These are phyloP conservation scores for Drosophila pseudotalamancana DNA, from an alignment of 2,888 invertebrate species.

Conservation along the genomic window DNA sequence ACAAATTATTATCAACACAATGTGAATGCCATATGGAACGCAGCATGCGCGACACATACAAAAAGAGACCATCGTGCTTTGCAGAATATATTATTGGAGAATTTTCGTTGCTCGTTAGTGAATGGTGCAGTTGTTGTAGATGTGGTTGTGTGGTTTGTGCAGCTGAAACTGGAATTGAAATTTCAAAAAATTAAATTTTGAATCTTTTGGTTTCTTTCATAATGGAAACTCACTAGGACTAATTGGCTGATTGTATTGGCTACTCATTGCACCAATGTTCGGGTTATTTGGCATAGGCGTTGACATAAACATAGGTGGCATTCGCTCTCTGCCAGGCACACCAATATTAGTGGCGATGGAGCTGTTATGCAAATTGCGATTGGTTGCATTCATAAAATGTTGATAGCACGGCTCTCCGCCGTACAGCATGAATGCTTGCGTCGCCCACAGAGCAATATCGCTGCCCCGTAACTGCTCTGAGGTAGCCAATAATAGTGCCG, in stretches of 20 bases:
- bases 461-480: slow-evolving; percentile 86
- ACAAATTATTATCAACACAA: slow-evolving; percentile 89
- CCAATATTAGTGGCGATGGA: slow-evolving; percentile 32
- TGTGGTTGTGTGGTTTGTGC: slow-evolving; percentile 37
- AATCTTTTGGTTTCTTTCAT: background rate
- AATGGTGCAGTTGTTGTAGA: slow-evolving; percentile 31
- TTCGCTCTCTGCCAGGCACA: slow-evolving; percentile 46
- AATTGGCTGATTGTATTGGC: slow-evolving; percentile 83
- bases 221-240: slow-evolving; percentile 84
- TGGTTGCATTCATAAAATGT: slow-evolving; percentile 54
- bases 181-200: background rate
- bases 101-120: slow-evolving; percentile 63
- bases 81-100: slow-evolving; percentile 87
- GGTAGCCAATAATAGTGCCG: slow-evolving; percentile 93
- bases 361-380: slow-evolving; percentile 42
- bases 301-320: slow-evolving; percentile 82
- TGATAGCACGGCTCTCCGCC: slow-evolving; percentile 90
- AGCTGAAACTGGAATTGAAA: slow-evolving; percentile 21
- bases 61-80: slow-evolving; percentile 96
- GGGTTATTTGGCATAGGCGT: slow-evolving; percentile 79
- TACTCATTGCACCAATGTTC: slow-evolving; percentile 35
- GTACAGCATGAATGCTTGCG: slow-evolving; percentile 95
- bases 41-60: slow-evolving; percentile 94
- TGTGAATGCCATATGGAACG: slow-evolving; percentile 94
- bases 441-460: slow-evolving; percentile 93